Base-by-base conservation (phyloP, 2,888 invertebrate genomes). In the Adelphocoris suturalis region DNA sequence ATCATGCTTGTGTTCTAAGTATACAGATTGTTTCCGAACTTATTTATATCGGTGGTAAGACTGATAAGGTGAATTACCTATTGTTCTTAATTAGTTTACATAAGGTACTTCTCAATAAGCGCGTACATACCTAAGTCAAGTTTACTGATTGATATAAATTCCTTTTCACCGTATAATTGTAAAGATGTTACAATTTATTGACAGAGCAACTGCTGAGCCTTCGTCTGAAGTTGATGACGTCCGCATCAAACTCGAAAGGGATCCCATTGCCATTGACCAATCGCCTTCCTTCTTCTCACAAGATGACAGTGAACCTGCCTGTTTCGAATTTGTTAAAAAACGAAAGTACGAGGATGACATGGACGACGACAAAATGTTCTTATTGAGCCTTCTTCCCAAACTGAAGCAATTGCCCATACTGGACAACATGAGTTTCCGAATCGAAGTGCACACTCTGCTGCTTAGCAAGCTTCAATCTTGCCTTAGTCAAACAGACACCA, bases 321-420 rank as follows among this genome's bases (percentile, higher is more conserved):
- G 80, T 28, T 78, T 88, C 46, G 88, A 88, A 28, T 68, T 75
- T 47, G 48, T 52, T 13, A 90, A 90, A 16, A 75, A 55, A 37
- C 81, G 68, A 78, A 68, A 88, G 12, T 88, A 52, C 46, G 85
- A 85, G 28, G 80, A 52, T 13, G 90, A 89, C 4, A 86, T 89
- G 46, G 91, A 91, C 91, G 90, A 90, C 84, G 91, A 91, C 81
- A 89, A 89, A 27, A 37, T 91, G 86, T 91, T 91, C 78, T 47
- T 91, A 19, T 78, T 91, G 47, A 91, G 91, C 84, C 87, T 91
- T 37, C 81, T 91, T 16, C 90, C 91, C 16, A 91, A 90, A 48
- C 90, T 91, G 91, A 91, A 89, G 86, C 89, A 90, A 68, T 61
- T 91, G 3, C 89, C 90, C 13, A 55, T 86, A 16, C 52, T 88